Percentiles rank a stretch among this genome's conserved stretches.
Evolutionary conservation across 2,113 vertebrate genomes (phyloP).

Genomic region (Centropristis striata): DNA sequence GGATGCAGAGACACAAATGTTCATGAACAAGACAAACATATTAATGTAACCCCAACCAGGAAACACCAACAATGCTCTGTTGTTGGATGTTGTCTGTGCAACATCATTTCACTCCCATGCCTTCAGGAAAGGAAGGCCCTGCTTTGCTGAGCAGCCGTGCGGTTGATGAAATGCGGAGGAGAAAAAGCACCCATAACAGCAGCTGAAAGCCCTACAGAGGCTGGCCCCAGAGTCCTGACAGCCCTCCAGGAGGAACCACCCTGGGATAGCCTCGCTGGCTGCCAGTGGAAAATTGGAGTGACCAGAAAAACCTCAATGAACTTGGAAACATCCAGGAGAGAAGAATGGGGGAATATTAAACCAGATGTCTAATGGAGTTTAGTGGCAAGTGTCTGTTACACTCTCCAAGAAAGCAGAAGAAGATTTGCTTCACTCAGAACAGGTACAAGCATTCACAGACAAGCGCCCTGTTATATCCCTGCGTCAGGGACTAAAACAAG

Average conservation of each 20-base stretch:
- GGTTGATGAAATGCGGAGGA: conserved; percentile 69
- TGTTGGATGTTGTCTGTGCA: conserved; percentile 25
- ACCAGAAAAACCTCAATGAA: conserved; percentile 89
- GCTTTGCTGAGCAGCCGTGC: conserved; percentile 59
- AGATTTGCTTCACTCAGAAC: conserved; percentile 36
- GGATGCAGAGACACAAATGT: background rate
- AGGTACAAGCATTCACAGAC: conserved; percentile 60
- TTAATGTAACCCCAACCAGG: conserved; percentile 6
- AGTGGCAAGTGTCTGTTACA: conserved; percentile 87
- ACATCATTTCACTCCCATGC: conserved; percentile 7
- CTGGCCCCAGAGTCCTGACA: conserved; percentile 82
- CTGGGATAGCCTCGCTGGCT: conserved; percentile 87
- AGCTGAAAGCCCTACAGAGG: conserved; percentile 75
- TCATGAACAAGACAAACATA: conserved; percentile 19
- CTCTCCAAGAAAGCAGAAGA: conserved; percentile 72
- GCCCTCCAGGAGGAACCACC: conserved; percentile 86
- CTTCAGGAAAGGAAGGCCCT: conserved; percentile 45
- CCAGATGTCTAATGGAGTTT: conserved; percentile 88
- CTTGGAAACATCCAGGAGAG: conserved; percentile 84
- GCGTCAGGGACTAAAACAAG: conserved; percentile 35
- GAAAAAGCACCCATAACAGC: conserved; percentile 78
- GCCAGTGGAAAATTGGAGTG: conserved; percentile 90
- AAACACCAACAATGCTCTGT: conserved; percentile 27
- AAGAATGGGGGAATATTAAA: conserved; percentile 87
- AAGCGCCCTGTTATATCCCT: conserved; percentile 14